Evolutionary conservation across 2,113 vertebrate genomes (phyloP).

Genomic region (Columbina picui): DNA sequence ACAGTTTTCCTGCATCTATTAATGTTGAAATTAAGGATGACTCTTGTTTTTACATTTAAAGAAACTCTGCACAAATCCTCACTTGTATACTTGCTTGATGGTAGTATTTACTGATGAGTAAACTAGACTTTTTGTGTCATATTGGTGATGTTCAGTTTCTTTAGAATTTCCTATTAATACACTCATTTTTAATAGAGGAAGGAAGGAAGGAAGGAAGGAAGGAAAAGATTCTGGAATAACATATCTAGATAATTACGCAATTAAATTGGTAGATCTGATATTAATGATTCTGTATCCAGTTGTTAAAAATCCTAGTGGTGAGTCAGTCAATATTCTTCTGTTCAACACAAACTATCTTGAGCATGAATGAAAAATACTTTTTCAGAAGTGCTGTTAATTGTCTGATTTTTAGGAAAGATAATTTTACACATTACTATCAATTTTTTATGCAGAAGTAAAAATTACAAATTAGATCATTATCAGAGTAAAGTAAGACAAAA

Average conservation of each 20-base stretch:
- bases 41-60: neutral
- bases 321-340: neutral
- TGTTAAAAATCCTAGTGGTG: neutral
- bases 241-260: neutral
- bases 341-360: neutral
- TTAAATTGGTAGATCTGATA: neutral
- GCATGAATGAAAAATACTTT: neutral
- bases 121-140: neutral
- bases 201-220: no score
- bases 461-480: neutral
- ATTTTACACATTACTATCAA: accelerated
- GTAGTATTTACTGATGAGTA: neutral
- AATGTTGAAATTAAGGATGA: neutral
- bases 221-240: neutral
- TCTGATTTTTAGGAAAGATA: neutral
- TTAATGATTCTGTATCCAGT: neutral
- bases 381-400: neutral
- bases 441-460: neutral
- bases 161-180: neutral
- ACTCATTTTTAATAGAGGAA: neutral
- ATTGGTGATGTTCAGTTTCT: neutral
- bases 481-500: neutral
- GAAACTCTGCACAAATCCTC: neutral
- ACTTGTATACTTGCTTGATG: neutral
- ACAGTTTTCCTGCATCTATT: neutral